These are phyloP conservation scores for Sthenelais limicola DNA, from an alignment of 2,888 invertebrate species.

Conservation along the genomic window DNA sequence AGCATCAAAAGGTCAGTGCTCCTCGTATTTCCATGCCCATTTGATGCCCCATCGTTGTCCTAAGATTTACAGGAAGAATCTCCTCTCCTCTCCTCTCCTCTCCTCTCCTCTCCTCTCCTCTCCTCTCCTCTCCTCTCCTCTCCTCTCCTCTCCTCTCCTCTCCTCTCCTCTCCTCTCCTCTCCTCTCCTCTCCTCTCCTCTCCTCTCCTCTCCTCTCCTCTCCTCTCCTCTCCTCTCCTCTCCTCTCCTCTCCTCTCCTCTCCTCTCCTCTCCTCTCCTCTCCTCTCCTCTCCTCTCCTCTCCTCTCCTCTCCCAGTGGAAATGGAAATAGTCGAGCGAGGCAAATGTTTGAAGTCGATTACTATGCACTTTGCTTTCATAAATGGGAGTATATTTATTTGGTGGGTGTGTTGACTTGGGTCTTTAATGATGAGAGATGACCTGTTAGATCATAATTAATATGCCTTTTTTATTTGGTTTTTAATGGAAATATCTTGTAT, in stretches of 20 bases:
- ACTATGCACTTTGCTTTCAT: too few relatives aligned
- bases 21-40: neutral
- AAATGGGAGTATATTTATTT: too few relatives aligned
- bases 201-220: neutral
- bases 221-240: neutral
- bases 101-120: conserved; percentile 44
- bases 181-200: neutral
- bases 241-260: neutral
- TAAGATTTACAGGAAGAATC: too few relatives aligned
- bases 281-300: neutral
- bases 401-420: too few relatives aligned
- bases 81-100: conserved; percentile 32
- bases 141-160: conserved; percentile 1
- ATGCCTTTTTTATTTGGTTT: too few relatives aligned
- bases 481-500: too few relatives aligned
- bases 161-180: neutral
- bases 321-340: too few relatives aligned
- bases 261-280: conserved; percentile 8
- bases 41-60: too few relatives aligned
- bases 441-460: too few relatives aligned
- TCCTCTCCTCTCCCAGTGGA: neutral
- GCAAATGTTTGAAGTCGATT: too few relatives aligned
- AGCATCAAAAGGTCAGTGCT: conserved; percentile 90
- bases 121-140: conserved; percentile 38
- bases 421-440: too few relatives aligned